Percentiles rank a stretch among this genome's conserved stretches.
These are phyloP conservation scores for Antheraea pernyi DNA, from an alignment of 1,140 invertebrate species.

Conservation along the genomic window DNA sequence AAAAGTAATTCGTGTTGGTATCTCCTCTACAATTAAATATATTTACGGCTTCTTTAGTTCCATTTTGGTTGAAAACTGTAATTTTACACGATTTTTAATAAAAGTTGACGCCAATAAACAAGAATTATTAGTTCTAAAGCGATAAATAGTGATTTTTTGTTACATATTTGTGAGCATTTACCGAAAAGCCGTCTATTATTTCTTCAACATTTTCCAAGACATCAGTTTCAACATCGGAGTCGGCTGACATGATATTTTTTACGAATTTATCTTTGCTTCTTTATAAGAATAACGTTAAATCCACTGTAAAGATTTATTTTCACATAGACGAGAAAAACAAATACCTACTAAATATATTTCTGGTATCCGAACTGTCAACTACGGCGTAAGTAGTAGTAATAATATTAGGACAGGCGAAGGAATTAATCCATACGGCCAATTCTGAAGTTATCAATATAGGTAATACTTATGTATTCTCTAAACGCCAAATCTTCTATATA, in stretches of 20 bases:
- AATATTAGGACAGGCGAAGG: too few relatives aligned
- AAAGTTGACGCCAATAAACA: neutral
- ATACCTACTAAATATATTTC: neutral
- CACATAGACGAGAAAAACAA: neutral
- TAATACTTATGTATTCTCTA: too few relatives aligned
- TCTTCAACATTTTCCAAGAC: conserved; percentile 48
- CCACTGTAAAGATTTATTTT: neutral
- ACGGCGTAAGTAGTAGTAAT: too few relatives aligned
- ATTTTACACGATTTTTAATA: neutral
- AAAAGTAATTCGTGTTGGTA: too few relatives aligned
- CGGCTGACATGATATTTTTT: conserved; percentile 34
- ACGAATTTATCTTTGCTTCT: neutral
- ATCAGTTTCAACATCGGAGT: conserved; percentile 43
- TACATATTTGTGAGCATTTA: conserved; percentile 24
- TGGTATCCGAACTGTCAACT: neutral
- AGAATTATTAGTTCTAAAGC: neutral
- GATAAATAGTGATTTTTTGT: conserved; percentile 12
- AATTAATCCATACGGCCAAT: too few relatives aligned
- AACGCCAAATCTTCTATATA: too few relatives aligned
- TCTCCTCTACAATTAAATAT: too few relatives aligned
- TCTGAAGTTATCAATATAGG: too few relatives aligned
- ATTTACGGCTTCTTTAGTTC: too few relatives aligned
- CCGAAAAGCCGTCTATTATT: conserved; percentile 47
- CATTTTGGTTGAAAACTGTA: neutral
- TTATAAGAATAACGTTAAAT: neutral